phyloP scores from a whole-genome alignment of 2,888 invertebrate genomes.

The Cosmia pyralina region DNA sequence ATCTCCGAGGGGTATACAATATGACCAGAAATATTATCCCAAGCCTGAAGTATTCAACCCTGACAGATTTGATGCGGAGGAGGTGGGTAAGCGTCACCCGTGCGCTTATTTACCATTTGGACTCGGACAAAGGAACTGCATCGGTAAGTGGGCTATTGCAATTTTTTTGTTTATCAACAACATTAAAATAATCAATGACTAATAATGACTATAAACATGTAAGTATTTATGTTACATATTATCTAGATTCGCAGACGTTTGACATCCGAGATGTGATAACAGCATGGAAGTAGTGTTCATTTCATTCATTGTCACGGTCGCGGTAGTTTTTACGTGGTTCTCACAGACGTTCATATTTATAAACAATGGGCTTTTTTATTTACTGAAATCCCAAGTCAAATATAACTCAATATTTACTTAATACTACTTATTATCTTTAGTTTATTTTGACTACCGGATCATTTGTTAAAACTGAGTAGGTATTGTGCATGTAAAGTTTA shows the following conservation, averaged over 20 bases:
- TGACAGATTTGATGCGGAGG: conserved; percentile 80
- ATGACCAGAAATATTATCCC: conserved; percentile 81
- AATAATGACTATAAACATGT: not conserved
- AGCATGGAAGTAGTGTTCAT: not conserved
- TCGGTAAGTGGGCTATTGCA: conserved; percentile 73
- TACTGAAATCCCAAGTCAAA: too few relatives aligned
- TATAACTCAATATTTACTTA: too few relatives aligned
- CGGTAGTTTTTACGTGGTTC: not conserved
- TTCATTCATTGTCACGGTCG: not conserved
- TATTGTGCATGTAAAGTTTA: not conserved
- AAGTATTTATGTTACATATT: not conserved
- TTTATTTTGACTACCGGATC: not conserved
- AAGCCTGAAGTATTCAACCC: conserved; percentile 85
- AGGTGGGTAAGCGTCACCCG: conserved; percentile 71
- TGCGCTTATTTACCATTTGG: conserved; percentile 84
- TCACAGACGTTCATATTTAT: not conserved
- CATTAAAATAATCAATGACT: not conserved
- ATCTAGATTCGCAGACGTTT: not conserved
- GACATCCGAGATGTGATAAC: conserved; percentile 4
- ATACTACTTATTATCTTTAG: too few relatives aligned
- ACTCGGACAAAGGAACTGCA: conserved; percentile 82
- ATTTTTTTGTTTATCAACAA: not conserved
- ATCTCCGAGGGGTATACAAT: conserved; percentile 80
- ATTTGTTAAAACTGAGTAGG: too few relatives aligned
- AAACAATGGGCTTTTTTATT: too few relatives aligned